Evolutionary conservation across 2,888 invertebrate genomes (phyloP).

Genomic region (Sesamia inferens): DNA sequence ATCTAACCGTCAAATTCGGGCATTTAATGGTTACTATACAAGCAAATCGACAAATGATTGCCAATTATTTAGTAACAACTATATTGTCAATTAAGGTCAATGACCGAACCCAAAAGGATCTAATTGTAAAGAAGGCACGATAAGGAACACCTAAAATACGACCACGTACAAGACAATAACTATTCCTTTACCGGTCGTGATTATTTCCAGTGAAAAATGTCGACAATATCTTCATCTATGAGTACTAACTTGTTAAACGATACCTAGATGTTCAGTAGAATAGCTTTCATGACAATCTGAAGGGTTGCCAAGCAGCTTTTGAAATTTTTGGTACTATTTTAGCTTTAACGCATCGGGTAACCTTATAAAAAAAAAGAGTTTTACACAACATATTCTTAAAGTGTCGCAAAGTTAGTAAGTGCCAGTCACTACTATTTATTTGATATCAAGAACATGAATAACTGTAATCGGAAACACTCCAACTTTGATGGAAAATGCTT

Average conservation of each 20-base stretch:
- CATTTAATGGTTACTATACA: not conserved
- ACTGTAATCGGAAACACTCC: no score
- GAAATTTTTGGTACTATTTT: not conserved
- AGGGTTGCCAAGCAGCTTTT: constrained; percentile 9
- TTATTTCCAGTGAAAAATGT: constrained; percentile 6
- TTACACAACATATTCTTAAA: not conserved
- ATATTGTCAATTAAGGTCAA: not conserved
- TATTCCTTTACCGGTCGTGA: not conserved
- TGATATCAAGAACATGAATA: no score
- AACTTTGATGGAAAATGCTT: no score
- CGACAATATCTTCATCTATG: not conserved
- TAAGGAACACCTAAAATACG: not conserved
- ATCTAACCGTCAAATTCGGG: constrained; percentile 14
- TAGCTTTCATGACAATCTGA: not conserved
- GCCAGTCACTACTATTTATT: no score
- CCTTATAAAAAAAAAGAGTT: not conserved
- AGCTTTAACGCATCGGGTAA: not conserved
- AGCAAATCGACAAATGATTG: not conserved
- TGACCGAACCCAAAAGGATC: not conserved
- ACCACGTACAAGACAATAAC: not conserved
- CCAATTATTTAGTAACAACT: constrained; percentile 13
- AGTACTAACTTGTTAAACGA: constrained; percentile 33
- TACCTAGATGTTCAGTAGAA: constrained; percentile 12
- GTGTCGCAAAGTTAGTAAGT: not conserved
- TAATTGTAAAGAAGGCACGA: not conserved